Conservation (phyloP, 2,113 vertebrate genomes). For the Sebastes schlegelii region DNA sequence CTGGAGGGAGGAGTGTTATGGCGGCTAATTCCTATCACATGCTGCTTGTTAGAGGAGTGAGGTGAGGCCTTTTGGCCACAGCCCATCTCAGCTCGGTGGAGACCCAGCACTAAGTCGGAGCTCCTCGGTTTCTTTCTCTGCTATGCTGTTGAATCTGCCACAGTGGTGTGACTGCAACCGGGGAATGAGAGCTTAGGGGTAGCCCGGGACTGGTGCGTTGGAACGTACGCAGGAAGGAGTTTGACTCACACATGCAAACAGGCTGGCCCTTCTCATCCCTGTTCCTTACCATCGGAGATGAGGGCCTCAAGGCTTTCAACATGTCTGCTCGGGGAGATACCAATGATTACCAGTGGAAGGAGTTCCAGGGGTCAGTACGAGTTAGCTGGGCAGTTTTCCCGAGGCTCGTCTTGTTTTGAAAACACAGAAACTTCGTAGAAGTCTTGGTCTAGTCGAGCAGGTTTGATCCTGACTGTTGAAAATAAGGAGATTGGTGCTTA, state of each 20-base stretch:
- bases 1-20: slow-evolving; percentile 35
- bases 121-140: not conserved
- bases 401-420: not conserved
- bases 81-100: slow-evolving; percentile 12
- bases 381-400: not conserved
- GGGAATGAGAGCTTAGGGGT: not conserved
- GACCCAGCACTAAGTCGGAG: not conserved
- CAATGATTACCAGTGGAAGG: slow-evolving; percentile 83
- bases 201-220: not conserved
- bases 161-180: slow-evolving; percentile 43
- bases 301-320: slow-evolving; percentile 48
- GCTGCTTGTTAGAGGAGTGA: slow-evolving; percentile 70
- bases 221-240: slow-evolving; percentile 21
- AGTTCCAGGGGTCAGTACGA: slow-evolving; percentile 83
- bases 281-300: slow-evolving; percentile 38
- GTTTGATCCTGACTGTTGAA: not conserved
- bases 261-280: slow-evolving; percentile 27
- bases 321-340: slow-evolving; percentile 70
- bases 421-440: not conserved
- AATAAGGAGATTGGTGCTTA: not conserved
- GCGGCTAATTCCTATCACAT: slow-evolving; percentile 81
- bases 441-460: not conserved
- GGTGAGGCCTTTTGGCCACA: slow-evolving; percentile 39
- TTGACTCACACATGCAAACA: slow-evolving; percentile 45
- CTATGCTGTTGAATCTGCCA: slow-evolving; percentile 61